A percentile compares a stretch with the other conserved stretches of the same genome.
Conservation (phyloP, 1,140 invertebrate genomes). For the Drosophila kurseongensis region DNA sequence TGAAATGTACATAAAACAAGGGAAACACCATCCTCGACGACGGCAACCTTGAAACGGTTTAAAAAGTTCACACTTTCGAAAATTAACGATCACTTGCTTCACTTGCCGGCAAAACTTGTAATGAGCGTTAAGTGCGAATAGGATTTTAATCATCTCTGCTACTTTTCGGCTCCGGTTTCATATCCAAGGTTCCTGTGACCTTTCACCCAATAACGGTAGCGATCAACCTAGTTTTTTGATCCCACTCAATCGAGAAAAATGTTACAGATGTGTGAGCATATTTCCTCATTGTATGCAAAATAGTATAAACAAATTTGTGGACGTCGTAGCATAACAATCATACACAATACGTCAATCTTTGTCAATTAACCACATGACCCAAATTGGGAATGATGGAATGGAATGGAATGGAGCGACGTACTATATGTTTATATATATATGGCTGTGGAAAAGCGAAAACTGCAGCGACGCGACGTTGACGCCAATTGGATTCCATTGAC, state of each 20-base stretch:
- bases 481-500: constrained; percentile 81
- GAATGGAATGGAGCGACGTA: constrained; percentile 23
- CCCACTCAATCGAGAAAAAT: constrained; percentile 18
- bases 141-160: neutral
- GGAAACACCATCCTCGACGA: constrained; percentile 19
- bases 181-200: constrained; percentile 44
- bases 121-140: constrained; percentile 41
- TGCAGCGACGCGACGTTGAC: constrained; percentile 48
- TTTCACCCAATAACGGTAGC: constrained; percentile 25
- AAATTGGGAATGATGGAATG: constrained; percentile 61
- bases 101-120: constrained; percentile 36
- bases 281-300: constrained; percentile 78
- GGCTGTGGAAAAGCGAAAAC: constrained; percentile 44
- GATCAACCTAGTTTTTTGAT: constrained; percentile 32
- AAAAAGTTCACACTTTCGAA: constrained; percentile 54
- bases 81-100: constrained; percentile 46
- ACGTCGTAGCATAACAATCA: constrained; percentile 60
- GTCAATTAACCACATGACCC: constrained; percentile 80
- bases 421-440: constrained; percentile 14
- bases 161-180: neutral
- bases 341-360: constrained; percentile 81
- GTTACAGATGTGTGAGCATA: constrained; percentile 50
- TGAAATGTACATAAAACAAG: constrained; percentile 25
- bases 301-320: constrained; percentile 66
- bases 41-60: constrained; percentile 39